Evolutionary conservation across 1,140 invertebrate genomes (phyloP).

Genomic region (Pogonomyrmex californicus): DNA sequence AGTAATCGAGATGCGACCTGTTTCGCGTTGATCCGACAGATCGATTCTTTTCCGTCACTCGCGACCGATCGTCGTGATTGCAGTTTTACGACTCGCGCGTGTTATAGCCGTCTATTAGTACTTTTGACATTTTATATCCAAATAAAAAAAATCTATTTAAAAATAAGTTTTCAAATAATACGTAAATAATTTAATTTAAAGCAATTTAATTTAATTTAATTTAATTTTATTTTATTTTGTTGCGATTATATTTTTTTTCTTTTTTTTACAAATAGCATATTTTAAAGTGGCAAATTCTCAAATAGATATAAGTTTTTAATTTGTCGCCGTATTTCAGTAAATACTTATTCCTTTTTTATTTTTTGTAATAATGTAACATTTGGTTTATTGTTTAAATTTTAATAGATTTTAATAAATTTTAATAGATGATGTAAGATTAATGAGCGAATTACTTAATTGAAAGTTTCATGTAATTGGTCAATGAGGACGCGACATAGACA

Average conservation of each 20-base stretch:
- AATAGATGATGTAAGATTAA: neutral
- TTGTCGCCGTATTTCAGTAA: neutral
- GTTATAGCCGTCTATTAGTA: neutral
- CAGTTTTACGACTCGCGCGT: neutral
- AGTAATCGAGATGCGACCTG: slow-evolving; percentile 25
- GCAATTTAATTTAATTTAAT: neutral
- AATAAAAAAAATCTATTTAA: neutral
- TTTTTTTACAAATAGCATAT: neutral
- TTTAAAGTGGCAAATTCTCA: neutral
- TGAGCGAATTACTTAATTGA: slow-evolving; percentile 24
- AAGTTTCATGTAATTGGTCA: slow-evolving; percentile 10
- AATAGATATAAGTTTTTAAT: neutral
- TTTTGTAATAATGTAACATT: neutral
- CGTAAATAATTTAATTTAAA: neutral
- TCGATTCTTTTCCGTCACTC: slow-evolving; percentile 11
- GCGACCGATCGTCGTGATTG: neutral
- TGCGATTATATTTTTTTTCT: neutral
- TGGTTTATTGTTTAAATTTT: neutral
- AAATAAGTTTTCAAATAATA: neutral
- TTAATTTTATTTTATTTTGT: neutral
- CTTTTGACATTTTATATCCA: neutral
- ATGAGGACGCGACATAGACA: neutral
- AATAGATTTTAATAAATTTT: neutral
- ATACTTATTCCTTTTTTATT: neutral
- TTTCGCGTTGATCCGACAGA: neutral